Evolutionary conservation across 1,140 invertebrate species (phyloP).

Genomic region (Pygmarrhopalites habei): DNA sequence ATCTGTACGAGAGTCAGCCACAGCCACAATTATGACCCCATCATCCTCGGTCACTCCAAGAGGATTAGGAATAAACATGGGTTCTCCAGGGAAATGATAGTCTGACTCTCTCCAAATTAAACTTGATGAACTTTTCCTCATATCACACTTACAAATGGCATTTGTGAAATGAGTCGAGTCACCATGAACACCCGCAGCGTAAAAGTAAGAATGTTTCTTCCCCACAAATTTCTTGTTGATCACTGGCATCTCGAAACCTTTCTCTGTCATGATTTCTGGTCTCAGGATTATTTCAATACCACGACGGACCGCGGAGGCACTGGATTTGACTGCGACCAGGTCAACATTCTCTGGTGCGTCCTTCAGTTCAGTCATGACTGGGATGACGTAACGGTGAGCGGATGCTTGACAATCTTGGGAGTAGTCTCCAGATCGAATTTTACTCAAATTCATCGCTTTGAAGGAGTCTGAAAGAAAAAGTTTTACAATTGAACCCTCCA

Average conservation of each 20-base stretch:
- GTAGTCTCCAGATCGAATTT: conserved; percentile 40
- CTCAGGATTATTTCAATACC: conserved; percentile 38
- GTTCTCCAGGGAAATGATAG: conserved; percentile 41
- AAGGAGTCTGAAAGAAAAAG: conserved; percentile 38
- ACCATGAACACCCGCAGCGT: conserved; percentile 40
- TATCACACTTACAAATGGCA: conserved; percentile 43
- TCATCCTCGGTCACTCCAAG: conserved; percentile 42
- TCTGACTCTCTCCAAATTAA: conserved; percentile 40
- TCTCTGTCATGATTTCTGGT: conserved; percentile 32
- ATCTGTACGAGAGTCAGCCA: conserved; percentile 39
- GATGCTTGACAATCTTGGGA: conserved; percentile 31
- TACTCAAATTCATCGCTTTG: conserved; percentile 42
- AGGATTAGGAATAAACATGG: conserved; percentile 41
- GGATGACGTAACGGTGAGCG: conserved; percentile 41
- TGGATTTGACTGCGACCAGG: conserved; percentile 22
- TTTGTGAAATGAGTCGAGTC: conserved; percentile 13
- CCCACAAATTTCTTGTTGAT: conserved; percentile 43
- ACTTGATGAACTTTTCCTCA: conserved; percentile 37
- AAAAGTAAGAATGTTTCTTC: conserved; percentile 45
- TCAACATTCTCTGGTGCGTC: conserved; percentile 16
- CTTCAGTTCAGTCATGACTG: conserved; percentile 36
- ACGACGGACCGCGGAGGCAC: conserved; percentile 36
- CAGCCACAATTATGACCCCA: conserved; percentile 37
- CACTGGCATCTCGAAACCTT: conserved; percentile 42
- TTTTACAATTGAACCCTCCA: too few relatives aligned